Conservation (phyloP, 2,797 vertebrate species). For the Rhabdophis nuchalis region DNA sequence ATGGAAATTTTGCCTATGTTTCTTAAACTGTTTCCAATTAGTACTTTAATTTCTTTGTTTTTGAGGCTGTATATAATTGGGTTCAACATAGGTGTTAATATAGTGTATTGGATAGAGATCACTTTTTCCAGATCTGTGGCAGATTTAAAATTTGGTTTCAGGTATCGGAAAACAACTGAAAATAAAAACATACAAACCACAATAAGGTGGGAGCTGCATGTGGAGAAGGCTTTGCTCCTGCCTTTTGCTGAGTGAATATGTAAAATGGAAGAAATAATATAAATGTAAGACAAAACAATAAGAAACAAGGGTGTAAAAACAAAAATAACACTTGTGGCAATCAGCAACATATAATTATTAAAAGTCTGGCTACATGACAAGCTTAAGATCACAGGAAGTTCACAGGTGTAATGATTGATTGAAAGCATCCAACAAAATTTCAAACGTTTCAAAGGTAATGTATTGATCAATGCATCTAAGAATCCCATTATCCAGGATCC, state of each 20-base stretch:
- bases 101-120: not conserved
- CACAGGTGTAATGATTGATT: constrained; percentile 40
- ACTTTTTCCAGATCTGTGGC: not conserved
- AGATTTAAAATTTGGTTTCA: not conserved
- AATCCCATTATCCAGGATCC: constrained; percentile 9
- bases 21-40: not conserved
- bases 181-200: not conserved
- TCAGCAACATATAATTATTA: constrained; percentile 24
- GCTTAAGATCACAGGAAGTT: constrained; percentile 21
- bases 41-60: not conserved
- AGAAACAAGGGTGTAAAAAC: constrained; percentile 7
- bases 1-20: not conserved
- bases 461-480: constrained; percentile 1
- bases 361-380: constrained; percentile 28
- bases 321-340: not conserved
- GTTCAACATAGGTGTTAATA: not conserved
- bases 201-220: not conserved
- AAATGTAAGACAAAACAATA: constrained; percentile 39
- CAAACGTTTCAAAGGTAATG: constrained; percentile 13
- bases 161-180: not conserved
- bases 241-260: constrained; percentile 1
- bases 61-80: not conserved
- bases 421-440: constrained; percentile 7
- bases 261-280: constrained; percentile 40
- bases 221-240: not conserved